Percentiles rank a stretch among this genome's conserved stretches.
Evolutionary conservation across 2,797 vertebrate species (phyloP).

Genomic region (Aselliscus stoliczkanus): DNA sequence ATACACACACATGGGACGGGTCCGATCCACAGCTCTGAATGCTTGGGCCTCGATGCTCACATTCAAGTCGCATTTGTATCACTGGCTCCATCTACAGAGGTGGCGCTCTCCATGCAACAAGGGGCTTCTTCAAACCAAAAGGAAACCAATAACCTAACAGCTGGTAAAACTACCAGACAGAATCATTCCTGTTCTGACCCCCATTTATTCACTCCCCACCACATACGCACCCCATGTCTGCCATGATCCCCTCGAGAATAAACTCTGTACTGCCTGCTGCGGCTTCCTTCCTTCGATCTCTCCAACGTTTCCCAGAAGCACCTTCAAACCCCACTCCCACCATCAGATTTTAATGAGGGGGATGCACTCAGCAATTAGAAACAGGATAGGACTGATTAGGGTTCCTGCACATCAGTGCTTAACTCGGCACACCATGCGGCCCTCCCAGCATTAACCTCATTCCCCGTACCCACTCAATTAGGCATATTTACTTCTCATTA

Average conservation of each 20-base stretch:
- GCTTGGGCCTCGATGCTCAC: neutral
- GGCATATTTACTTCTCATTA: constrained; percentile 70
- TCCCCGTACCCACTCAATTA: constrained; percentile 57
- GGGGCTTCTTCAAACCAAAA: neutral
- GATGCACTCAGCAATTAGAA: neutral
- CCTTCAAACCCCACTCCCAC: constrained; percentile 13
- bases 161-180: neutral
- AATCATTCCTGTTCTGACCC: neutral
- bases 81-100: neutral
- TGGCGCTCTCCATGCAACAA: neutral
- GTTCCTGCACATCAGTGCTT: constrained; percentile 14
- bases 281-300: neutral
- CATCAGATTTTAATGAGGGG: constrained; percentile 32
- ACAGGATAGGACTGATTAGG: constrained; percentile 36
- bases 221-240: neutral
- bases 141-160: neutral
- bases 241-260: neutral
- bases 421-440: constrained; percentile 45
- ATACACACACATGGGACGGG: neutral
- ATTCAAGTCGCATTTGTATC: accelerated
- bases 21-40: neutral
- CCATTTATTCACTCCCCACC: neutral
- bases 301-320: constrained; percentile 2
- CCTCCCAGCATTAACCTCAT: constrained; percentile 57
- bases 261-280: neutral